Evolutionary conservation across 2,113 vertebrate genomes (phyloP), one percentile per base, ranked within the genome.

Genomic region (Excalfactoria chinensis): DNA sequence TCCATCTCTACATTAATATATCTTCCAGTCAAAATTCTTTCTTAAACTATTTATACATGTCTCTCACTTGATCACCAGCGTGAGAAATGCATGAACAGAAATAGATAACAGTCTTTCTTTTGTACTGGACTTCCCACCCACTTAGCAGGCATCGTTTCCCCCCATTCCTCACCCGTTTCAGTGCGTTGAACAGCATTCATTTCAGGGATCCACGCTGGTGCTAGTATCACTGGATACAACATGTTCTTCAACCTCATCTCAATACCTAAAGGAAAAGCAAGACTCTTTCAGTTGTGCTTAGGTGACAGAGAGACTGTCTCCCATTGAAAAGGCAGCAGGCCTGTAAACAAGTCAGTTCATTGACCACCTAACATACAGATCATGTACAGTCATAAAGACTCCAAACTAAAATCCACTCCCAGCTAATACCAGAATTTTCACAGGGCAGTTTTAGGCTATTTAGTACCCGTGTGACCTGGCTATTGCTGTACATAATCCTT

Each of bases 211-310:
- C 98, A 98, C 13, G 98, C 60, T 26, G 99, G 99, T 69, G 98
- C 98, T 90, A 99, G 78, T 56, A 99, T 98, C 46, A 99, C 91
- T 5, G 99, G 99, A 83, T 99, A 99, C 55, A 98, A 59, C 97
- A 98, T 95, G 92, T 99, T 99, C 97, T 99, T 99, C 85, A 99
- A 98, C 85, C 98, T 99, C 97, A 99, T 98, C 94, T 99, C 99
- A 6, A 99, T 98, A 86, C 98, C 98, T 99, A 21, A 41, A 93
- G 62, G 60, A 83, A 86, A 96, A 92, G 8, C 8, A 95, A 82
- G 72, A 84, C 3, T 69, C 72, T 30, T 62, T 84, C 60, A 84
- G 69, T 87, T 68, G 87, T 35, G 35, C 12, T 11, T 6, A 86
- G 30, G 40, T 81, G 83, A 71, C 41, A 84, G 44, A 44, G 13